Evolutionary conservation across 2,797 vertebrate species (phyloP).

Genomic region (Chelidonichthys spinosus): DNA sequence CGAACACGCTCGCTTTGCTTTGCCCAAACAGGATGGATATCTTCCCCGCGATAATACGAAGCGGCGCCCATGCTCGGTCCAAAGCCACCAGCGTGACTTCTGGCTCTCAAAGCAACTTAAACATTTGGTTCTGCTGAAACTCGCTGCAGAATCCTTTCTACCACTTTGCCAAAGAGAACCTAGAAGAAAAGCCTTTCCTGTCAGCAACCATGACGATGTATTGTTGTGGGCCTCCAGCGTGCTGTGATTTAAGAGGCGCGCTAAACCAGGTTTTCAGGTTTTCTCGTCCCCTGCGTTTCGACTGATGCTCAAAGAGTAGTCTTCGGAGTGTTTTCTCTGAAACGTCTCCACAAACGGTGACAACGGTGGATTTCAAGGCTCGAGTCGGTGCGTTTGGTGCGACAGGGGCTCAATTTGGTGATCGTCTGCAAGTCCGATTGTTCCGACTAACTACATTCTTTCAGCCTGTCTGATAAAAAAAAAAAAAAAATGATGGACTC

Average conservation of each 20-base stretch:
- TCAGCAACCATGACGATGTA: neutral
- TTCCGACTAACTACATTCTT: constrained; percentile 18
- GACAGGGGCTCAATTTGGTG: constrained; percentile 2
- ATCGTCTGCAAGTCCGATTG: constrained; percentile 28
- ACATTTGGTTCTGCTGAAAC: constrained; percentile 29
- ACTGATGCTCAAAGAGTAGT: constrained; percentile 27
- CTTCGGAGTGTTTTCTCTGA: constrained; percentile 30
- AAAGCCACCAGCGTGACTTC: neutral
- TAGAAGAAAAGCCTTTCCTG: neutral
- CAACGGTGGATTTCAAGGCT: constrained; percentile 29
- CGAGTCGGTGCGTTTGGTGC: constrained; percentile 12
- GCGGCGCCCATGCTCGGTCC: neutral
- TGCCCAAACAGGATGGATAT: too few relatives aligned
- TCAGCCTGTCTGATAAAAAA: constrained; percentile 22
- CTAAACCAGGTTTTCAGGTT: too few relatives aligned
- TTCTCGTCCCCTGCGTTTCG: too few relatives aligned
- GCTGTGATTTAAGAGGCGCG: neutral
- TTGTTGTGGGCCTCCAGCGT: neutral
- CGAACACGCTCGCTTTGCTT: too few relatives aligned
- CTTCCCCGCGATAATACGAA: too few relatives aligned
- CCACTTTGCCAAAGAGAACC: neutral
- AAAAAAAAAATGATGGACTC: constrained; percentile 26
- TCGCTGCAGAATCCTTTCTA: neutral
- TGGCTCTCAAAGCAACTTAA: constrained; percentile 18
- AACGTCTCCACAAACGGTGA: constrained; percentile 39